These are phyloP conservation scores for Drosophila sturtevanti DNA, from an alignment of 1,140 invertebrate species.

Conservation along the genomic window DNA sequence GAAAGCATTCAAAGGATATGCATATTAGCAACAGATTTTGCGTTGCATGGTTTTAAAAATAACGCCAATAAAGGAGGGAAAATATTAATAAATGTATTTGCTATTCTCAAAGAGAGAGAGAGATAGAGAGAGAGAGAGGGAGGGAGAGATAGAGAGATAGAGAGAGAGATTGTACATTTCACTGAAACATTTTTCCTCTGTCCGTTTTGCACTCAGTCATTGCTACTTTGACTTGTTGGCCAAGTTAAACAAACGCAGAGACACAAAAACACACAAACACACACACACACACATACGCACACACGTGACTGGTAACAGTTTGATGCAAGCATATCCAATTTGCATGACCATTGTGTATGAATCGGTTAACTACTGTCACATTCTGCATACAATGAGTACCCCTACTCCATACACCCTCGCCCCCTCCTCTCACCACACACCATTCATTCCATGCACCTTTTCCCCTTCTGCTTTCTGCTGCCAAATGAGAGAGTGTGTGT, in stretches of 20 bases:
- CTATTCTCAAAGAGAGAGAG: too few species aligned
- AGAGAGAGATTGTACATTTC: too few species aligned
- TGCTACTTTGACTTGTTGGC: constrained; percentile 4
- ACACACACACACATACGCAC: constrained; percentile 1
- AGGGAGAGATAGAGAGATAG: too few species aligned
- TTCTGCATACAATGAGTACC: not conserved
- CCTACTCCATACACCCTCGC: not conserved
- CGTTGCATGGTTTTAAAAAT: too few species aligned
- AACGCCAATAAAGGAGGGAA: too few species aligned
- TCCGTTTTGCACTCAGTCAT: not conserved
- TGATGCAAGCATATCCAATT: constrained; percentile 5
- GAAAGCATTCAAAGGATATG: not conserved
- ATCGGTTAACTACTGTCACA: not conserved
- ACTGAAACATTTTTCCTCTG: too few species aligned
- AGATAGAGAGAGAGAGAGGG: too few species aligned
- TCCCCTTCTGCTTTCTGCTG: not conserved
- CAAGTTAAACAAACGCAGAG: constrained; percentile 36
- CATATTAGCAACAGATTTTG: not conserved
- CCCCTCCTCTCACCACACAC: not conserved
- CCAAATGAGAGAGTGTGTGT: constrained; percentile 6
- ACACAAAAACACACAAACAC: constrained; percentile 10
- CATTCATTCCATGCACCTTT: not conserved
- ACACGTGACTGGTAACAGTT: constrained; percentile 23
- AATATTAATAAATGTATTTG: too few species aligned
- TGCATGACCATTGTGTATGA: constrained; percentile 9